These are phyloP conservation scores for Parauchenoglanis punctatus DNA, from an alignment of 2,797 vertebrate species.

Conservation along the genomic window DNA sequence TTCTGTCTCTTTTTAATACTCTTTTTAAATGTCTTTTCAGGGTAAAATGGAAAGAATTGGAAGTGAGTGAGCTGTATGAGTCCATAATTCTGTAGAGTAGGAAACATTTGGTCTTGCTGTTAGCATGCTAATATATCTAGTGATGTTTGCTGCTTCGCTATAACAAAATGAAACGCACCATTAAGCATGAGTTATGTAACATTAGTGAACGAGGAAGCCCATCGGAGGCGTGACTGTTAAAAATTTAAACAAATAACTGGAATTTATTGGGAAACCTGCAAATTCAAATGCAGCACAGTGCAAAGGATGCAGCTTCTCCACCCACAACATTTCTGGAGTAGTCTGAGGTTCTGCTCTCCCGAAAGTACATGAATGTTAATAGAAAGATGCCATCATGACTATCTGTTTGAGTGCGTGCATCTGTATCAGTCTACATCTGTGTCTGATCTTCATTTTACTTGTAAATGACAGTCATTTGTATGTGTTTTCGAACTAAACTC, in stretches of 20 bases:
- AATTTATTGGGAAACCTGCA: not conserved
- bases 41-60: not conserved
- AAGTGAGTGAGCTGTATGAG: not conserved
- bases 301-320: not conserved
- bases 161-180: constrained; percentile 28
- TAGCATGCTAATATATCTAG: constrained; percentile 23
- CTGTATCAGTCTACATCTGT: not conserved
- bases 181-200: constrained; percentile 22
- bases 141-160: constrained; percentile 14
- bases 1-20: not conserved
- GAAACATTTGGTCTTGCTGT: constrained; percentile 20
- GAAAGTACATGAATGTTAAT: not conserved
- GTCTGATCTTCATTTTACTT: not conserved
- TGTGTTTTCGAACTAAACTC: not conserved
- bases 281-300: not conserved
- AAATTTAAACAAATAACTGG: not conserved
- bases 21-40: constrained; percentile 15
- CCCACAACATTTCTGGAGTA: not conserved
- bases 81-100: constrained; percentile 12
- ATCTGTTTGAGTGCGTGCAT: not conserved
- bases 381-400: not conserved
- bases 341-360: not conserved
- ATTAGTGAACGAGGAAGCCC: not conserved
- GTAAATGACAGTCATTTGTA: not conserved
- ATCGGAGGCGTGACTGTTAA: not conserved